Conservation (phyloP, 2,888 invertebrate genomes). For the Nephrotoma appendiculata region DNA sequence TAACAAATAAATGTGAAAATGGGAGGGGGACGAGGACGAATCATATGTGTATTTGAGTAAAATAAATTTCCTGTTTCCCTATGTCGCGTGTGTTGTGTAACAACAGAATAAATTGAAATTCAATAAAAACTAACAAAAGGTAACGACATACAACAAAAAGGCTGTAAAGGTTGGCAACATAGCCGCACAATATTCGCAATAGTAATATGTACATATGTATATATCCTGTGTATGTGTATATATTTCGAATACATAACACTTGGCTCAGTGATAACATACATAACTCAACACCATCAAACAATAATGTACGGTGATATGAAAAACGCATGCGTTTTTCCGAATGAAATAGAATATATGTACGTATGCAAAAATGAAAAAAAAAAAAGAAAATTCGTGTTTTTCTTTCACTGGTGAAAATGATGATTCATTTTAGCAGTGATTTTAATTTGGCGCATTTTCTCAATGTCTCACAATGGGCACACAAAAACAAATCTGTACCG, state of each 20-base stretch:
- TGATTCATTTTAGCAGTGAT: conserved; percentile 2
- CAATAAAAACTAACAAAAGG: no score
- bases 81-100: no score
- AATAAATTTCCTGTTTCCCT: no score
- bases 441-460: conserved; percentile 2
- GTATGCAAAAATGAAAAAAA: not conserved
- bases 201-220: no score
- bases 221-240: no score
- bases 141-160: no score
- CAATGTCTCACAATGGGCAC: not conserved
- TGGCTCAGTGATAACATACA: not conserved
- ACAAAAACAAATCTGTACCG: not conserved
- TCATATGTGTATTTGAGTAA: no score
- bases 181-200: no score
- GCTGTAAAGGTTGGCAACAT: no score
- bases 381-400: not conserved
- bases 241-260: not conserved
- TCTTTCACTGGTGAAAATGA: not conserved
- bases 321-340: not conserved
- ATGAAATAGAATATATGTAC: not conserved
- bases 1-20: no score
- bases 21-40: no score
- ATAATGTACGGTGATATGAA: not conserved
- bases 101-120: no score
- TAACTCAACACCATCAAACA: not conserved